Evolutionary conservation across 2,888 invertebrate species (phyloP).

Genomic region (Pyralis farinalis): DNA sequence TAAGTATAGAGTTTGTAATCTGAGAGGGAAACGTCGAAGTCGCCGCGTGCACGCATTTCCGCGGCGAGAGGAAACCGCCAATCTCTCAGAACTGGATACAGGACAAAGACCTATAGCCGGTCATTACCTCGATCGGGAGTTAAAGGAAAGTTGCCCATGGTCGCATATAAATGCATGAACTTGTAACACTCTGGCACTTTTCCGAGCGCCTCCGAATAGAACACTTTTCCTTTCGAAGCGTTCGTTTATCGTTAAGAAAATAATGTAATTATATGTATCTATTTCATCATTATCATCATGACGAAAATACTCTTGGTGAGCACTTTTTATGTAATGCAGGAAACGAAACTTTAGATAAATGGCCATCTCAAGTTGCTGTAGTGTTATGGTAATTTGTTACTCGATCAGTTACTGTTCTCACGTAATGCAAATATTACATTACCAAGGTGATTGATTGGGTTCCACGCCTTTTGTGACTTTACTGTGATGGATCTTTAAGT

Average conservation of each 20-base stretch:
- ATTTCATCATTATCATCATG: constrained; percentile 38
- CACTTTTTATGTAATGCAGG: constrained; percentile 19
- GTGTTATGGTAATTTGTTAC: neutral
- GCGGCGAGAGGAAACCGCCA: constrained; percentile 41
- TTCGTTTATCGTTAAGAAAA: constrained; percentile 40
- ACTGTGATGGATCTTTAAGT: constrained; percentile 34
- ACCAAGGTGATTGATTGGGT: constrained; percentile 39
- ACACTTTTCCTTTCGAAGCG: constrained; percentile 65
- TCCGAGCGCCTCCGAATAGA: constrained; percentile 51
- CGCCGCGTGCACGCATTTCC: constrained; percentile 32
- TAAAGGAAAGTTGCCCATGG: constrained; percentile 64
- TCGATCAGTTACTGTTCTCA: constrained; percentile 7
- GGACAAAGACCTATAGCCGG: constrained; percentile 75
- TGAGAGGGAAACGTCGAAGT: constrained; percentile 4
- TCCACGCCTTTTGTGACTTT: constrained; percentile 30
- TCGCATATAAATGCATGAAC: constrained; percentile 75
- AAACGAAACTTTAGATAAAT: constrained; percentile 6
- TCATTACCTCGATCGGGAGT: constrained; percentile 71
- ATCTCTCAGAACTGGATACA: constrained; percentile 55
- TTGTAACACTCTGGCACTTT: constrained; percentile 70
- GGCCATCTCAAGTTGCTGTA: neutral
- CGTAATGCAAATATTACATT: constrained; percentile 15
- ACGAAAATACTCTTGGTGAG: constrained; percentile 63
- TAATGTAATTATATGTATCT: constrained; percentile 49
- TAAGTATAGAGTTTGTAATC: constrained; percentile 1